Conservation (phyloP, 2,113 vertebrate species). For the Leucoraja erinaceus region DNA sequence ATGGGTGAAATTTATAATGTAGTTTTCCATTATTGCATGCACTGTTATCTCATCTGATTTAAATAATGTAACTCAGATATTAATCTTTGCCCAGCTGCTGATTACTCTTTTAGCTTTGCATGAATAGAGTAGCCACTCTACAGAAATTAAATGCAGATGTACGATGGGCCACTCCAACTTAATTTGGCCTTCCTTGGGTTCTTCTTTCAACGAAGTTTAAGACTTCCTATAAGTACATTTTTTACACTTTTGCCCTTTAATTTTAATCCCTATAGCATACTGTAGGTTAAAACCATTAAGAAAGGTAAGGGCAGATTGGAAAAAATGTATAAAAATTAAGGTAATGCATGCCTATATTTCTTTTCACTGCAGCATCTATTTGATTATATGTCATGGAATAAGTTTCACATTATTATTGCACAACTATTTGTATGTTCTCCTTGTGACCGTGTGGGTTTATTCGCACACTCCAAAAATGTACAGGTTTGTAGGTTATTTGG, state of each 20-base stretch:
- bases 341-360: background rate
- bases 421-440: too few species aligned
- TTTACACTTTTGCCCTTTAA: background rate
- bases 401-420: background rate
- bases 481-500: too few species aligned
- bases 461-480: too few species aligned
- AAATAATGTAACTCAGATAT: background rate
- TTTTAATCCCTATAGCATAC: background rate
- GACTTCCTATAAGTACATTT: background rate
- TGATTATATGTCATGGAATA: background rate
- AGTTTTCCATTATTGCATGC: background rate
- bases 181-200: background rate
- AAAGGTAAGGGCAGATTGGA: background rate
- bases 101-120: background rate
- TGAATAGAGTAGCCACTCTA: background rate
- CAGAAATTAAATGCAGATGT: background rate
- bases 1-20: background rate
- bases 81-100: background rate
- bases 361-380: background rate
- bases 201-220: background rate
- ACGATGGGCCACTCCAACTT: background rate
- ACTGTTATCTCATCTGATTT: background rate
- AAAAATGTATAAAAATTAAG: background rate
- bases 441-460: too few species aligned
- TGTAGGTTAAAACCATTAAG: background rate